phyloP scores from a whole-genome alignment of 2,113 vertebrate species.

The Noturus placidus region DNA sequence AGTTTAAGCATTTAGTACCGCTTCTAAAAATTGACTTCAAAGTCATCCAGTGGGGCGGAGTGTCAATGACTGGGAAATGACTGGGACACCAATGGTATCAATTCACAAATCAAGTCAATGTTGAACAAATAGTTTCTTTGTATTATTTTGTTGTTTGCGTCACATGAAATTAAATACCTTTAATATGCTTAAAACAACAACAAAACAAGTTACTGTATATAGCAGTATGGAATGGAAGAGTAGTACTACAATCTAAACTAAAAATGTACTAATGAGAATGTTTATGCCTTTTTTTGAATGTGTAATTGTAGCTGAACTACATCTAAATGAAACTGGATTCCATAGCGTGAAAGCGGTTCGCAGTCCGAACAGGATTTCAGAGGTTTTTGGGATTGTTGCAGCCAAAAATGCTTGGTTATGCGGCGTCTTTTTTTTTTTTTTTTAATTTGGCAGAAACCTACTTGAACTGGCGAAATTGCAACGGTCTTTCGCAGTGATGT shows the following conservation, averaged over 20 bases:
- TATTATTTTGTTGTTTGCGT: not conserved
- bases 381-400: too few species aligned
- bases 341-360: not conserved
- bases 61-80: not conserved
- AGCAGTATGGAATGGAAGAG: not conserved
- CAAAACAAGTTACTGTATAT: not conserved
- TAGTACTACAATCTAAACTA: not conserved
- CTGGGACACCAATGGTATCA: not conserved
- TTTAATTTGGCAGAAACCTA: too few species aligned
- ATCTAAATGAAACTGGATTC: not conserved
- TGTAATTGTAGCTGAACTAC: not conserved
- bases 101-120: not conserved
- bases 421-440: too few species aligned
- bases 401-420: too few species aligned
- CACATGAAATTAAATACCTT: not conserved
- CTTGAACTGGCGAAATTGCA: too few species aligned
- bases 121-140: not conserved
- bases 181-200: not conserved
- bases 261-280: not conserved
- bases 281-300: not conserved
- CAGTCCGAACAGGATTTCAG: too few species aligned
- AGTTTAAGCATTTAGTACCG: not conserved
- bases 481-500: too few species aligned
- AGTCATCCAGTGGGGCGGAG: not conserved
- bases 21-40: not conserved